Evolutionary conservation across 2,797 vertebrate species (phyloP), one percentile per base, ranked within the genome.

Genomic region (Pangasius krempfi): DNA sequence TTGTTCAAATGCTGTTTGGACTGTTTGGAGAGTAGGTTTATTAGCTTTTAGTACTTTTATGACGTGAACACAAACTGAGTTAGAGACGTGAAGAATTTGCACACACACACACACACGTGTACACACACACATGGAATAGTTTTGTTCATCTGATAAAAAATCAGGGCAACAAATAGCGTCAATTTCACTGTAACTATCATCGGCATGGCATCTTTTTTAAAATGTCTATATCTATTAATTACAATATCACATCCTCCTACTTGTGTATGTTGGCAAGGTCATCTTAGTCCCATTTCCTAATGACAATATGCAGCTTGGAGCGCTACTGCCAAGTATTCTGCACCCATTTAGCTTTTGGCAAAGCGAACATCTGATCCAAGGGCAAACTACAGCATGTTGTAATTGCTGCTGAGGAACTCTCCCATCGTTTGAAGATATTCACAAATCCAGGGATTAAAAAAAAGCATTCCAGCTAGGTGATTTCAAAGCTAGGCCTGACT

Each of bases 61-160:
- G 76, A n/a, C 8, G 58, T 80, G 72, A 50, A 52, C 37, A 75
- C 70, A 8, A 86, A 47, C 58, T 4, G 20, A 62, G 62, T 72
- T 56, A 84, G 70, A 56, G 58, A 56, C 86, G 86, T 91, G 88
- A 88, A 79, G 80, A 86, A 80, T 79, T 84, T 56, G 47, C 52
- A 89, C 84, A 70, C 50, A 82, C 73, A 75, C 62, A 68, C 60
- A 87, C n/a, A 79, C 44, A 40, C 72, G 47, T 4, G 13, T 44
- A 84, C 27, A 66, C 81, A 84, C 87, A 89, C 81, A 79, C 27
- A 83, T 16, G 37, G 30, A 58, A 86, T 40, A 85, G 64, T n/a
- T 87, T 82, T 85, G 66, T 84, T 62, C 7, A 27, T 37, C 47
- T 44, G 70, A 78, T 14, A 70, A 86, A 52, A 14, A 88, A 62